Evolutionary conservation across 2,797 vertebrate genomes (phyloP).

Genomic region (Phyllotis vaccarum): DNA sequence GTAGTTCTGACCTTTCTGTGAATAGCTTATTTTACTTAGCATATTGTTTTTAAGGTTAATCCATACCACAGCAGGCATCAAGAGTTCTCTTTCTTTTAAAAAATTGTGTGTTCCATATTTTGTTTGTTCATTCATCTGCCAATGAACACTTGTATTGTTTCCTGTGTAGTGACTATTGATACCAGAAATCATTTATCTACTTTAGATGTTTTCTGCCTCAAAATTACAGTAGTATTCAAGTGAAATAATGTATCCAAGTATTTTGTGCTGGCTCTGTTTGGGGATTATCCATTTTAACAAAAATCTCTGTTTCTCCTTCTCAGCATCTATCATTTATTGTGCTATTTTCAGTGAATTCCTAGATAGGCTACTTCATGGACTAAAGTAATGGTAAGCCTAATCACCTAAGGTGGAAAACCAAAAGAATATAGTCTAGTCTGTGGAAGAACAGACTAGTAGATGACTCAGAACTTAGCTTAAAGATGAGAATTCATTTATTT

Average conservation of each 20-base stretch:
- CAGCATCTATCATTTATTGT: background rate
- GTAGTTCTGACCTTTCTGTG: background rate
- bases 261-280: background rate
- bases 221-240: background rate
- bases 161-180: background rate
- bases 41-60: background rate
- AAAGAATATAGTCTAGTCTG: background rate
- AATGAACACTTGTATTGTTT: background rate
- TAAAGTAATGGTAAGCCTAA: background rate
- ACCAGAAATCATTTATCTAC: conserved; percentile 27
- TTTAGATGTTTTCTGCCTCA: conserved; percentile 18
- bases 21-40: background rate
- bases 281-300: background rate
- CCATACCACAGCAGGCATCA: background rate
- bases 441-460: conserved; percentile 1
- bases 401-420: background rate
- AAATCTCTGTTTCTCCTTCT: conserved; percentile 3
- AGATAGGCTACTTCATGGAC: background rate
- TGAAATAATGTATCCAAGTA: background rate
- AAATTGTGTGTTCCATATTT: background rate
- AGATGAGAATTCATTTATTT: conserved; percentile 20
- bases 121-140: background rate
- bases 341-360: background rate
- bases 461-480: background rate
- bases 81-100: background rate